A percentile compares a stretch with the other conserved stretches of the same genome.
These are phyloP conservation scores for Himantopus leucocephalus DNA, from an alignment of 2,113 vertebrate species.

Conservation along the genomic window DNA sequence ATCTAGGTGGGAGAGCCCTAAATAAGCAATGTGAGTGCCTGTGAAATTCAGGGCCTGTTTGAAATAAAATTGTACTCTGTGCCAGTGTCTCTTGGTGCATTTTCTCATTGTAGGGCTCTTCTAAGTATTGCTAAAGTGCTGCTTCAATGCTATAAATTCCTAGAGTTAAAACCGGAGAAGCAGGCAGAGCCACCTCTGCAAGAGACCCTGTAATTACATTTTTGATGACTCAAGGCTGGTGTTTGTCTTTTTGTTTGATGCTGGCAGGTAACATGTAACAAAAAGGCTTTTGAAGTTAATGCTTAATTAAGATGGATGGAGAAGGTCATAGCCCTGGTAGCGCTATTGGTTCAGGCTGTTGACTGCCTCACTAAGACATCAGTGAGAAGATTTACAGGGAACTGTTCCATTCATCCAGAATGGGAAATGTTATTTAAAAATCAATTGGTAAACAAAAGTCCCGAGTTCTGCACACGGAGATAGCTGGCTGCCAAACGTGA, in stretches of 20 bases:
- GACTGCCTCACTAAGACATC: constrained; percentile 6
- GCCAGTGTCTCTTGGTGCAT: neutral
- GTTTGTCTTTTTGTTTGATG: constrained; percentile 69
- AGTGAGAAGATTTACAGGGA: constrained; percentile 32
- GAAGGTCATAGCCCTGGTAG: constrained; percentile 18
- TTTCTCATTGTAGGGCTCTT: neutral
- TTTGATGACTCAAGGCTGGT: constrained; percentile 50
- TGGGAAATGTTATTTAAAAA: constrained; percentile 61
- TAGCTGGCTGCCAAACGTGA: neutral
- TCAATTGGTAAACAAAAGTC: neutral
- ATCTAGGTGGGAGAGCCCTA: neutral
- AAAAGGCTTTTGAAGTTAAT: constrained; percentile 43
- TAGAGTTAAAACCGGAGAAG: constrained; percentile 10
- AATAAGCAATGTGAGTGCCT: neutral
- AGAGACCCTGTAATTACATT: constrained; percentile 67
- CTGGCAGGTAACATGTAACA: constrained; percentile 31
- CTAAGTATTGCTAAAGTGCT: neutral
- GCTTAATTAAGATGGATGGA: constrained; percentile 62
- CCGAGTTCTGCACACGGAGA: neutral
- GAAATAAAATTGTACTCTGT: neutral
- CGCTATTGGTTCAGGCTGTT: neutral
- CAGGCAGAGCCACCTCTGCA: constrained; percentile 27
- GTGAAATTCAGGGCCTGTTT: neutral
- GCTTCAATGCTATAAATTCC: constrained; percentile 38
- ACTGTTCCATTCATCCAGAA: neutral